A percentile compares a stretch with the other conserved stretches of the same genome.
Conservation (phyloP, 2,888 invertebrate genomes). For the Corythucha ciliata region DNA sequence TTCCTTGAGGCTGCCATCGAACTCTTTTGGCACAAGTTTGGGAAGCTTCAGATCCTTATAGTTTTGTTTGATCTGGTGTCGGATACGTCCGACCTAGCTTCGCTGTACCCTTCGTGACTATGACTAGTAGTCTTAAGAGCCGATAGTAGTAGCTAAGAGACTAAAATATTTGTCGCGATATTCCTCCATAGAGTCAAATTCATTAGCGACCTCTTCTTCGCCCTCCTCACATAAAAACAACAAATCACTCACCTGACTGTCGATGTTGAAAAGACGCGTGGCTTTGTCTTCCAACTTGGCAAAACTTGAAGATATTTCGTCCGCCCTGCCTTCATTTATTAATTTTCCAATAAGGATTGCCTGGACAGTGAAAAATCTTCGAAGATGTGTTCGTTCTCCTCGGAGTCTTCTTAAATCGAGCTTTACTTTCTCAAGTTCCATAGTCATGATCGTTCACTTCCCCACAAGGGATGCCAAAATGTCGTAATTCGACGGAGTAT, state of each 20-base stretch:
- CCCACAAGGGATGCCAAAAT: too few relatives aligned
- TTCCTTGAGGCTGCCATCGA: slow-evolving; percentile 31
- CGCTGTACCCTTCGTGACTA: too few relatives aligned
- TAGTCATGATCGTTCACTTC: too few relatives aligned
- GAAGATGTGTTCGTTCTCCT: background rate
- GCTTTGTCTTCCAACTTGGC: slow-evolving; percentile 12
- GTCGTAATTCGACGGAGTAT: too few relatives aligned
- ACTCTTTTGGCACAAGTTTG: slow-evolving; percentile 31
- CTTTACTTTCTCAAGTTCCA: too few relatives aligned
- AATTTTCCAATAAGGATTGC: background rate
- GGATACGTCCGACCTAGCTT: too few relatives aligned
- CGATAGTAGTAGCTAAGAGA: background rate
- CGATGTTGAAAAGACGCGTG: background rate
- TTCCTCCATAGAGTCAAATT: background rate
- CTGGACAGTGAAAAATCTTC: background rate
- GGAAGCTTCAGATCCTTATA: slow-evolving; percentile 12
- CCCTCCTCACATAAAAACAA: background rate
- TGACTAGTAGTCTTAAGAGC: too few relatives aligned
- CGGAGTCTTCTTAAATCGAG: too few relatives aligned
- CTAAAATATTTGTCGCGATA: slow-evolving; percentile 5
- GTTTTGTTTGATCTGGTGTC: too few relatives aligned
- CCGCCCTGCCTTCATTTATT: background rate
- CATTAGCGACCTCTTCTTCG: slow-evolving; percentile 1
- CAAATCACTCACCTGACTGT: background rate
- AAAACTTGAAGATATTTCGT: background rate